phyloP scores from a whole-genome alignment of 2,888 invertebrate species.

The Fragum whitleyi region DNA sequence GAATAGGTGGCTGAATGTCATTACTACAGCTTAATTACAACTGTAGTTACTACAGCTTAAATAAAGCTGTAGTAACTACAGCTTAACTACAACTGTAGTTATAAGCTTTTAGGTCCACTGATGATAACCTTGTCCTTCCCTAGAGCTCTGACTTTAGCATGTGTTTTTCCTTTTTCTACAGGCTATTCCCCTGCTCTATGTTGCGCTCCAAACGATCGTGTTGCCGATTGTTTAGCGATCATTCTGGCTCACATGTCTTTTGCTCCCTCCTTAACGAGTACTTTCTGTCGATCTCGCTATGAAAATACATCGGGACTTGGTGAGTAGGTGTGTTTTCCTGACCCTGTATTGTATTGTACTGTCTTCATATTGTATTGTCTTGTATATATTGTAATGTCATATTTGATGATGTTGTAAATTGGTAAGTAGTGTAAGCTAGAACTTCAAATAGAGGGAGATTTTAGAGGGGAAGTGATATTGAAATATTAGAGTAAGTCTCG shows the following conservation, averaged over 20 bases:
- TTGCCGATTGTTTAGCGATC: slow-evolving; percentile 88
- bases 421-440: not conserved
- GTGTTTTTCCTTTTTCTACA: slow-evolving; percentile 56
- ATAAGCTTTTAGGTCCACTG: too few species aligned
- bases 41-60: too few species aligned
- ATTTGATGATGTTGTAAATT: not conserved
- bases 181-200: slow-evolving; percentile 89
- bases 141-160: not conserved
- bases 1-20: too few species aligned
- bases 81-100: too few species aligned
- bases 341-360: not conserved
- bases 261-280: slow-evolving; percentile 75
- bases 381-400: not conserved
- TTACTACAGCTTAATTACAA: too few species aligned
- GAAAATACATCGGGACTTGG: slow-evolving; percentile 70
- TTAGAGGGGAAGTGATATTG: too few species aligned
- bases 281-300: slow-evolving; percentile 68
- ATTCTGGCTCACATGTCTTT: slow-evolving; percentile 86
- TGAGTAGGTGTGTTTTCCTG: slow-evolving; percentile 63
- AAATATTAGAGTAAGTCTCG: too few species aligned
- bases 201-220: slow-evolving; percentile 88
- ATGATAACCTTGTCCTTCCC: too few species aligned
- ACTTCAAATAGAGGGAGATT: too few species aligned
- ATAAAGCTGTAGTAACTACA: too few species aligned
- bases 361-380: slow-evolving; percentile 6